phyloP scores from a whole-genome alignment of 2,888 invertebrate genomes.

The Trissoscelio sp. region DNA sequence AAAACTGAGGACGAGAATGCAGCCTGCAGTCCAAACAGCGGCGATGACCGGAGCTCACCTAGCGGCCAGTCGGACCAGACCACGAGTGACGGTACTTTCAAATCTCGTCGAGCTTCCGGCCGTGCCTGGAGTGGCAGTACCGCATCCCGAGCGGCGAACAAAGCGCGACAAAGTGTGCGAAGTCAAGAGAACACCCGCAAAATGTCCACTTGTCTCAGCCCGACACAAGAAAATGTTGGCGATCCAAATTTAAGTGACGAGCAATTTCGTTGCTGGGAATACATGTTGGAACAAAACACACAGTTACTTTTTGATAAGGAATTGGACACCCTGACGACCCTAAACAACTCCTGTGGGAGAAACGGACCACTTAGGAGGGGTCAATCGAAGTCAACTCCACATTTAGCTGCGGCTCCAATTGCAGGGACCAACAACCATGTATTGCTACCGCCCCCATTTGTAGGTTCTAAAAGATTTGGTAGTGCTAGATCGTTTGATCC shows the following conservation, averaged over 20 bases:
- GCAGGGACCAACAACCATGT: conserved; percentile 84
- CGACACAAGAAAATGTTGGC: conserved; percentile 82
- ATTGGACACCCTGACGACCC: conserved; percentile 89
- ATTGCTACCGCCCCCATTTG: conserved; percentile 77
- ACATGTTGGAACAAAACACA: conserved; percentile 95
- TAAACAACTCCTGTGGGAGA: conserved; percentile 70
- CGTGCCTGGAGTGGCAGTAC: conserved; percentile 78
- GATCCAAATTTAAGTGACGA: conserved; percentile 87
- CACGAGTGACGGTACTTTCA: conserved; percentile 80
- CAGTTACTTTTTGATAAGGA: conserved; percentile 95
- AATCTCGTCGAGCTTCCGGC: conserved; percentile 77
- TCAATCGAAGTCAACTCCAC: conserved; percentile 85
- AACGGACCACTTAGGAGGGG: conserved; percentile 81
- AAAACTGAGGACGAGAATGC: conserved; percentile 73
- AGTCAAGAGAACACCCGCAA: conserved; percentile 75
- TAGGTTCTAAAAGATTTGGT: conserved; percentile 89
- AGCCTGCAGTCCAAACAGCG: conserved; percentile 70
- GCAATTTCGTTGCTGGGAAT: conserved; percentile 96
- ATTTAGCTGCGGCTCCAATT: conserved; percentile 76
- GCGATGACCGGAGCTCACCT: conserved; percentile 91
- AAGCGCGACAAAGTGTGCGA: conserved; percentile 78
- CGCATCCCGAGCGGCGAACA: conserved; percentile 77
- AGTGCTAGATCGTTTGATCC: conserved; percentile 92
- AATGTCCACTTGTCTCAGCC: conserved; percentile 42
- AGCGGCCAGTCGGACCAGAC: conserved; percentile 93